Evolutionary conservation across 2,888 invertebrate genomes (phyloP), one percentile per base, ranked within the genome.

Genomic region (Chesias legatella): DNA sequence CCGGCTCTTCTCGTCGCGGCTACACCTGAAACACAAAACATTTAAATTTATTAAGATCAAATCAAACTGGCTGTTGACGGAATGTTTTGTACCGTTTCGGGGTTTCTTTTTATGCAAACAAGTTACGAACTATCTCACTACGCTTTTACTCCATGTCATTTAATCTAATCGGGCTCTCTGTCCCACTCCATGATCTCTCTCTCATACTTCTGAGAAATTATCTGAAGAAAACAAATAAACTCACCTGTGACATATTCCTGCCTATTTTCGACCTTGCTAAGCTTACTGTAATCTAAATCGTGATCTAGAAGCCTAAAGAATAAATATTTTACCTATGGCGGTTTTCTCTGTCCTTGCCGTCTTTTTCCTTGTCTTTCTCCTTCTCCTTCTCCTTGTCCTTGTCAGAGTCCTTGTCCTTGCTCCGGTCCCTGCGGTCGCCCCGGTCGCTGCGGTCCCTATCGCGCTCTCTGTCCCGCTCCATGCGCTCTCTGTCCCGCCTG

Each of bases 391-490:
- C 51, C 9, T 37, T 45, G 4, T 51, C 55, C 29, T 42, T 46
- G 4, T 50, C 51, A 17, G 13, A 17, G 2, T 17, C 13, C 5
- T 5, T 17, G 3, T 65, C 64, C 33, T 63, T 62, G 7, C 68
- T 63, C 10, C 49, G 35, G 23, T 51, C 48, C 9, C 21, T 34
- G 10, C 51, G 28, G 8, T 53, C 53, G n/a, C 48, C 53, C 1
- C 66, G 43, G 0, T 68, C 65, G 10, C 67, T 65, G 20, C 75
- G 64, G 7, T 77, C 77, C 6, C 73, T 57, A 23, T 84, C 84
- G 1, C 83, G 63, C 24, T 84, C 82, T 3, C 80, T 63, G 40
- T 88, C 88, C 0, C 81, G 60, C 27, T 88, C 86, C 74, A 79
- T 82, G 21, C 86, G 73, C 44, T 86, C 88, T 7, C 88, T 53